These are phyloP conservation scores for Chionomys nivalis DNA, from an alignment of 2,113 vertebrate species.

Conservation along the genomic window DNA sequence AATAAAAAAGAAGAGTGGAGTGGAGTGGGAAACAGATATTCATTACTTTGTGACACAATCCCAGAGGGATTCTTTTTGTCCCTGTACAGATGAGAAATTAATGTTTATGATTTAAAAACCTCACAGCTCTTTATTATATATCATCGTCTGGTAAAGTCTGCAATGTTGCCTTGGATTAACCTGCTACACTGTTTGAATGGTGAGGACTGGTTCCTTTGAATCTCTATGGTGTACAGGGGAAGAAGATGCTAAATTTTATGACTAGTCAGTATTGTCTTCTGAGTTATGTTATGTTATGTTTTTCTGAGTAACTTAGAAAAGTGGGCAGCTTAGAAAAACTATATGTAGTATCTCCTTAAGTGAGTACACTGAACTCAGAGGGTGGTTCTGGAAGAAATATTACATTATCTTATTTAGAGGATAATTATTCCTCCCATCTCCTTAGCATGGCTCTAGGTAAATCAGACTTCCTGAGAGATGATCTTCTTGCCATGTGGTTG, in stretches of 20 bases:
- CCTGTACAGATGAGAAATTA: constrained; percentile 53
- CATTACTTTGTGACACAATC: constrained; percentile 28
- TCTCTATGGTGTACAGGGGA: neutral
- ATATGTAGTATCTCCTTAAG: neutral
- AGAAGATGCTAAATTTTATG: neutral
- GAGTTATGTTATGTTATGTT: neutral
- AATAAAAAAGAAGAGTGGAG: constrained; percentile 31
- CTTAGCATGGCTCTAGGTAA: neutral
- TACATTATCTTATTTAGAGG: neutral
- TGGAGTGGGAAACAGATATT: constrained; percentile 45
- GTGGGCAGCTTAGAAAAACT: neutral
- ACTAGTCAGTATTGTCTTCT: neutral
- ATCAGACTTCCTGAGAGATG: neutral
- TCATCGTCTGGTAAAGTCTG: neutral
- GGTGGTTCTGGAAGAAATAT: neutral
- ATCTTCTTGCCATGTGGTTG: neutral
- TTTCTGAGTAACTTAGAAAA: neutral
- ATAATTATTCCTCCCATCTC: neutral
- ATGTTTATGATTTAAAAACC: neutral
- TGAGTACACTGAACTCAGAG: neutral
- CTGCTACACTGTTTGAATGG: neutral
- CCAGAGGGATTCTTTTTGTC: constrained; percentile 47
- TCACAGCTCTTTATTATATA: constrained; percentile 25
- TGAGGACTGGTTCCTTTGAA: neutral
- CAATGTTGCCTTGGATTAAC: neutral